Conservation (phyloP, 2,888 invertebrate species). For the Torymus aiolomorphi region DNA sequence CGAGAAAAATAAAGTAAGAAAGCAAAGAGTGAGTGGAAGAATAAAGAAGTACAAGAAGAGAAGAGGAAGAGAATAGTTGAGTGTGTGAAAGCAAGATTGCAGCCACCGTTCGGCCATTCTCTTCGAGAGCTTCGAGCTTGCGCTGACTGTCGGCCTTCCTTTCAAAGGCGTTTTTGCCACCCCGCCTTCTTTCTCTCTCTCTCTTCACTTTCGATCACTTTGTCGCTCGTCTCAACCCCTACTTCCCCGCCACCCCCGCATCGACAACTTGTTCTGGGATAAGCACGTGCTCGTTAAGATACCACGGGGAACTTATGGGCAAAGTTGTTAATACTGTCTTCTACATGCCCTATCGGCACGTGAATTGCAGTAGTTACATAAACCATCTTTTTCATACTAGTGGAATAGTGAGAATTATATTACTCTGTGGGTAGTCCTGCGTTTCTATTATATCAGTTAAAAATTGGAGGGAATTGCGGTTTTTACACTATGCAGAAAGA, state of each 20-base stretch:
- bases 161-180: conserved; percentile 23
- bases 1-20: conserved; percentile 7
- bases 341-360: too few species aligned
- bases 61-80: neutral
- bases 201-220: conserved; percentile 11
- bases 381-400: neutral
- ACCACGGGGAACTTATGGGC: conserved; percentile 27
- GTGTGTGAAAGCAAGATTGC: conserved; percentile 24
- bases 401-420: too few species aligned
- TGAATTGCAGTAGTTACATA: neutral
- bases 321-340: conserved; percentile 28
- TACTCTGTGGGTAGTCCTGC: too few species aligned
- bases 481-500: too few species aligned
- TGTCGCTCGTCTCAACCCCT: conserved; percentile 13
- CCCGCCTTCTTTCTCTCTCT: neutral
- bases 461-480: too few species aligned
- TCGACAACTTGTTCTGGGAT: conserved; percentile 44
- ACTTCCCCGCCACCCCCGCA: conserved; percentile 6
- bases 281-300: conserved; percentile 46
- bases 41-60: neutral
- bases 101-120: conserved; percentile 28
- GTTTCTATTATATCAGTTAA: too few species aligned
- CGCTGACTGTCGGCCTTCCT: conserved; percentile 1
- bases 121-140: neutral
- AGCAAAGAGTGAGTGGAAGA: neutral